A percentile compares a stretch with the other conserved stretches of the same genome.
These are phyloP conservation scores for Xestia xanthographa DNA, from an alignment of 2,888 invertebrate genomes.

Conservation along the genomic window DNA sequence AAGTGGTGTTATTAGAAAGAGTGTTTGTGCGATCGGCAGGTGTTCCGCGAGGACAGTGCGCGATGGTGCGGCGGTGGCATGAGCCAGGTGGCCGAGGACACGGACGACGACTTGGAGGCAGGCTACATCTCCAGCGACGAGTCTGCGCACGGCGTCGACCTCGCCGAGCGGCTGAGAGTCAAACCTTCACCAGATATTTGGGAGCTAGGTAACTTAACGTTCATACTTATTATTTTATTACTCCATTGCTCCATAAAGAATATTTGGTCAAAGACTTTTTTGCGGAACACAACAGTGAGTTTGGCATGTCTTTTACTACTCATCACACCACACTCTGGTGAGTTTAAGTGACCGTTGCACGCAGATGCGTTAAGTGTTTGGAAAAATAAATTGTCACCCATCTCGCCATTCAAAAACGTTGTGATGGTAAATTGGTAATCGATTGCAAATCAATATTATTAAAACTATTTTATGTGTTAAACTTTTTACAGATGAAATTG, in stretches of 20 bases:
- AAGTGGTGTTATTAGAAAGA: conserved; percentile 25
- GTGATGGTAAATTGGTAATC: background rate
- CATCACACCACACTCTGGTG: background rate
- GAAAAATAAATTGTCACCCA: background rate
- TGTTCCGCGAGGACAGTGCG: conserved; percentile 81
- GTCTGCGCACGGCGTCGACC: conserved; percentile 86
- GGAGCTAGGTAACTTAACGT: conserved; percentile 81
- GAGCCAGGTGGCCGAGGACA: conserved; percentile 83
- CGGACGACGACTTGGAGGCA: conserved; percentile 84
- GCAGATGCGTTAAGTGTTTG: background rate
- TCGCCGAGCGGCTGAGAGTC: conserved; percentile 83
- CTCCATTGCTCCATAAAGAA: background rate
- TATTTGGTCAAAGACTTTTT: background rate
- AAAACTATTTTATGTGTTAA: background rate
- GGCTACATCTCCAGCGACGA: conserved; percentile 91
- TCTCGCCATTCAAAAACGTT: background rate
- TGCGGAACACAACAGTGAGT: background rate
- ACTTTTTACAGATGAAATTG: conserved; percentile 82
- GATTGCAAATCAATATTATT: background rate
- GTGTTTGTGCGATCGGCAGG: conserved; percentile 68
- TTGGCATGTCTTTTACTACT: background rate
- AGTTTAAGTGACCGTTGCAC: background rate
- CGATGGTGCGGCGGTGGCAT: conserved; percentile 85
- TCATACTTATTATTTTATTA: background rate
- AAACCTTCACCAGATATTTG: conserved; percentile 88